Conservation (phyloP, 2,113 vertebrate genomes). For the Pitta sordida region DNA sequence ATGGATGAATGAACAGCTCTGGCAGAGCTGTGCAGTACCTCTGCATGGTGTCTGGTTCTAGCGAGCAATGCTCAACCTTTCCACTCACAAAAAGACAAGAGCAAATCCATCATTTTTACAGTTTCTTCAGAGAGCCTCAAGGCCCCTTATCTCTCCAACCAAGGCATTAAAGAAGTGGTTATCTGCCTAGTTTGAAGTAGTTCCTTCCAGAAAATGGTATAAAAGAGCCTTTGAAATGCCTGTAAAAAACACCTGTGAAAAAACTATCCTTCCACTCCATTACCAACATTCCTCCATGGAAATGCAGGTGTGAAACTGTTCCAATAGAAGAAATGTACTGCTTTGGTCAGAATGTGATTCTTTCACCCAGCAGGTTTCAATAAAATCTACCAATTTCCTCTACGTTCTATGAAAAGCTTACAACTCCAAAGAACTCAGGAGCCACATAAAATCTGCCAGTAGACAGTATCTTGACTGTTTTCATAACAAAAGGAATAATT, state of each 20-base stretch:
- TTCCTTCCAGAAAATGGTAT: slow-evolving; percentile 1
- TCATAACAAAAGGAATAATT: background rate
- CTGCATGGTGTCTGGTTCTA: background rate
- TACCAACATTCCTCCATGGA: background rate
- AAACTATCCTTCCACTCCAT: slow-evolving; percentile 11
- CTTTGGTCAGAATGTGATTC: background rate
- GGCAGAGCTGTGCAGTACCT: background rate
- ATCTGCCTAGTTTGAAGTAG: background rate
- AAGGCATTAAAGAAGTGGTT: background rate
- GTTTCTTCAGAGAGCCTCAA: background rate
- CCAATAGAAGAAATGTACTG: background rate
- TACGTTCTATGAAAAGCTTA: background rate
- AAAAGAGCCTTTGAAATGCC: slow-evolving; percentile 20
- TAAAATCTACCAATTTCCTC: background rate
- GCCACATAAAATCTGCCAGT: background rate
- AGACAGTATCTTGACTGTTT: background rate
- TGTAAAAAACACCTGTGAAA: background rate
- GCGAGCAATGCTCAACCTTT: background rate
- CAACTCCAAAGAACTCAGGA: background rate
- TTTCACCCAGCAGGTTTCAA: background rate
- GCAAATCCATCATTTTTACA: background rate
- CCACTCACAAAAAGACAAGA: background rate
- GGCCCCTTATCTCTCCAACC: background rate
- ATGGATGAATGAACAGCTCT: background rate
- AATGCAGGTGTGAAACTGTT: background rate